Evolutionary conservation across 2,888 invertebrate genomes (phyloP).

Genomic region (Sericinus montela): DNA sequence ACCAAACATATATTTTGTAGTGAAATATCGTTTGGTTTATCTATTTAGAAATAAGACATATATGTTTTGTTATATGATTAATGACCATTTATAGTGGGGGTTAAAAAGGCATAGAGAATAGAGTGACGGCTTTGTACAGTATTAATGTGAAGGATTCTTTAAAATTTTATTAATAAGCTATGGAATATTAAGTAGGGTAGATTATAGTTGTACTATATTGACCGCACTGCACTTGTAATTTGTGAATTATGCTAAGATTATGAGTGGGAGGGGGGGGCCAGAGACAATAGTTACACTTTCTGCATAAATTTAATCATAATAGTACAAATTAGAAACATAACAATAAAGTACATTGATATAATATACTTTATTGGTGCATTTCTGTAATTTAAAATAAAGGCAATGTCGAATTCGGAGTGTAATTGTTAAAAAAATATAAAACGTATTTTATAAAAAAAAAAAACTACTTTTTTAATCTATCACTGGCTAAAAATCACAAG

Average conservation of each 20-base stretch:
- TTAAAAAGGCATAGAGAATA: not conserved
- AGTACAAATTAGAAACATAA: no score
- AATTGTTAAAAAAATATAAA: no score
- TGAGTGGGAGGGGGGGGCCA: not conserved
- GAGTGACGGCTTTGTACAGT: conserved; percentile 8
- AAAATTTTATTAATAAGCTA: conserved; percentile 2
- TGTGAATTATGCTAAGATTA: not conserved
- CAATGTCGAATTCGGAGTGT: no score
- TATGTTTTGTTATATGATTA: conserved; percentile 16
- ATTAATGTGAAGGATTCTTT: conserved; percentile 15
- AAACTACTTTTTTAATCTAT: no score
- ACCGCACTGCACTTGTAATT: not conserved
- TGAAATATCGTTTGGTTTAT: conserved; percentile 4
- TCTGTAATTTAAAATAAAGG: no score
- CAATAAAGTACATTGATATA: no score
- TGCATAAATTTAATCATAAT: no score
- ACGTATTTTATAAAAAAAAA: no score
- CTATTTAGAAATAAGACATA: conserved; percentile 8
- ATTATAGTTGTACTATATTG: not conserved
- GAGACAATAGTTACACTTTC: not conserved
- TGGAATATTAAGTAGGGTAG: not conserved
- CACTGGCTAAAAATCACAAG: no score
- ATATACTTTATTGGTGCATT: no score
- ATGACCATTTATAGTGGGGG: conserved; percentile 3
- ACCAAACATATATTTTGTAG: conserved; percentile 6